A percentile compares a stretch with the other conserved stretches of the same genome.
Evolutionary conservation across 2,888 invertebrate species (phyloP).

Genomic region (Sturmia bella): DNA sequence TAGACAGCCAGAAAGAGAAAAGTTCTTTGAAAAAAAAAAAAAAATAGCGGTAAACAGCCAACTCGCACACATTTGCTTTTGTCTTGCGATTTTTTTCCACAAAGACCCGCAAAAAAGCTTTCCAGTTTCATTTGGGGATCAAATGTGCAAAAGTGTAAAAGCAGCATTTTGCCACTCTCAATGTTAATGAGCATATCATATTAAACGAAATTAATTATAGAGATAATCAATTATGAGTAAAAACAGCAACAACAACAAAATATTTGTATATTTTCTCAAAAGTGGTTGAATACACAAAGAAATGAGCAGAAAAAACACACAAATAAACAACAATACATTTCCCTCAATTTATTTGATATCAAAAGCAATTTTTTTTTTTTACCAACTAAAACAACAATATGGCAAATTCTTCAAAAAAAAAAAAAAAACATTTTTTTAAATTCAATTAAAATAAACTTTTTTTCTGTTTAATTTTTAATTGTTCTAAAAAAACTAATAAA

Average conservation of each 20-base stretch:
- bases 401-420: constrained; percentile 31
- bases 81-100: not conserved
- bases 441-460: constrained; percentile 2
- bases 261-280: constrained; percentile 29
- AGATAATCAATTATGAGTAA: constrained; percentile 43
- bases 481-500: constrained; percentile 18
- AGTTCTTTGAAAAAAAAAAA: not conserved
- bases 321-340: constrained; percentile 7
- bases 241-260: not conserved
- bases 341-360: constrained; percentile 22
- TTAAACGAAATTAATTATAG: constrained; percentile 40
- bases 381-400: constrained; percentile 39
- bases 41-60: constrained; percentile 37
- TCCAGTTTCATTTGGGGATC: not conserved
- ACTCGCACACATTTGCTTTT: not conserved
- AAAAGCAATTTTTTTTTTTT: constrained; percentile 2
- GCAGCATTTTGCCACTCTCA: not conserved
- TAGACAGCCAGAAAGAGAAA: not conserved
- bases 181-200: constrained; percentile 34
- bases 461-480: constrained; percentile 19
- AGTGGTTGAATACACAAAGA: constrained; percentile 51
- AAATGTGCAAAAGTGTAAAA: not conserved
- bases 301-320: not conserved
- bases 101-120: constrained; percentile 38
- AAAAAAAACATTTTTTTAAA: not conserved